Percentiles rank a stretch among this genome's conserved stretches.
Evolutionary conservation across 2,797 vertebrate species (phyloP).

Genomic region (Argyrosomus regius): DNA sequence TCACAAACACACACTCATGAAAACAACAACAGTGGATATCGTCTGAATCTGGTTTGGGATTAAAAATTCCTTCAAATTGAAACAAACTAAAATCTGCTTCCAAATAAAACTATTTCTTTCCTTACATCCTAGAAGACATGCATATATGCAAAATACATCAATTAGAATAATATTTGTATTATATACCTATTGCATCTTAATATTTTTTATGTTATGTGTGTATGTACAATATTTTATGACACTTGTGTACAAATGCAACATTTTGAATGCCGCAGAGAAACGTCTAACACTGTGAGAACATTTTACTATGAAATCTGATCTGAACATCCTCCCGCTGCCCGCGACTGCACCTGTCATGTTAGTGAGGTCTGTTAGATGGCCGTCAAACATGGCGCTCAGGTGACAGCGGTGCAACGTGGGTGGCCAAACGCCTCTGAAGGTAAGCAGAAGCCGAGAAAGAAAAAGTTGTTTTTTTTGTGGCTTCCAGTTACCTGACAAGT

Average conservation of each 20-base stretch:
- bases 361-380: conserved; percentile 59
- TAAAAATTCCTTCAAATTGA: conserved; percentile 65
- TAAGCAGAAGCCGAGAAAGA: neutral
- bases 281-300: conserved; percentile 50
- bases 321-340: conserved; percentile 33
- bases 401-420: conserved; percentile 4
- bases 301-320: conserved; percentile 45
- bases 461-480: neutral
- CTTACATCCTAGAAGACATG: conserved; percentile 82
- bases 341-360: conserved; percentile 34
- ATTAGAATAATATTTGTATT: conserved; percentile 75
- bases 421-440: conserved; percentile 16
- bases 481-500: neutral
- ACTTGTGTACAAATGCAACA: conserved; percentile 71
- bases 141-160: conserved; percentile 85
- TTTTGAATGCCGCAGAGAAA: conserved; percentile 57
- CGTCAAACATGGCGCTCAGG: conserved; percentile 25
- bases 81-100: conserved; percentile 69
- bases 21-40: conserved; percentile 49
- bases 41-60: conserved; percentile 37
- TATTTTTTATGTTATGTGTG: conserved; percentile 65
- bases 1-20: conserved; percentile 57
- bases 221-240: conserved; percentile 79
- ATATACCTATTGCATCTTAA: conserved; percentile 84
- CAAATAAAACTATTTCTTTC: conserved; percentile 61